Base-by-base conservation (phyloP, 2,797 vertebrate genomes). In the Mus caroli region DNA sequence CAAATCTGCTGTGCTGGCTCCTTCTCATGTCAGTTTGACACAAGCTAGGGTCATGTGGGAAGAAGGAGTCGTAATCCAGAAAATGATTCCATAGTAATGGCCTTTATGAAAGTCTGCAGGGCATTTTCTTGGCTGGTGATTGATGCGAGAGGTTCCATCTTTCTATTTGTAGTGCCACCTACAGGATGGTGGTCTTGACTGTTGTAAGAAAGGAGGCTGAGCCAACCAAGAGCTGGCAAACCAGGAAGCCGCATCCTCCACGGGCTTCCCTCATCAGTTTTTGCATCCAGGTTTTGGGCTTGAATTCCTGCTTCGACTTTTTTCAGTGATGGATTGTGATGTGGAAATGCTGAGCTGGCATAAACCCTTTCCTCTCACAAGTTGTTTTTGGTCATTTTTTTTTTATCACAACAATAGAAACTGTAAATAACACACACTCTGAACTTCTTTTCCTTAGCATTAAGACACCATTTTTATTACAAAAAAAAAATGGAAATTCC, bases 401-500 rank as follows among this genome's bases (percentile, higher is more conserved):
- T 83, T 40, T 40, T n/a, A 58, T 67, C 50, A 77, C 31, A 37
- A 20, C 31, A 82, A 60, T 20, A 83, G 37, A 60, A 83, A 58
- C 12, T 37, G 67, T 37, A 69, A 58, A 6, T 46, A 50, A 60
- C 60, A 96, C 9, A 22, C 31, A 34, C n/a, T 88, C 22, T 82
- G 78, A 69, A 87, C 26, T 31, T 78, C 20, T 58, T 0, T 37
- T 91, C 86, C 31, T 95, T 76, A 94, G 58, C 37, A 90, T 84
- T 88, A 20, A 84, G 22, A 64, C n/a, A 67, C 5, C 50, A 40
- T 50, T 78, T 88, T 91, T 50, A 62, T 94, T 71, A 71, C 17
- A 60, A 26, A 69, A 58, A 34, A 34, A 82, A 7, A n/a, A n/a
- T n/a, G 11, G 77, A 92, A 60, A 90, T 96, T 85, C 83, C 11